Base-by-base conservation (phyloP, 1,140 invertebrate species). In the Andricus grossulariae region DNA sequence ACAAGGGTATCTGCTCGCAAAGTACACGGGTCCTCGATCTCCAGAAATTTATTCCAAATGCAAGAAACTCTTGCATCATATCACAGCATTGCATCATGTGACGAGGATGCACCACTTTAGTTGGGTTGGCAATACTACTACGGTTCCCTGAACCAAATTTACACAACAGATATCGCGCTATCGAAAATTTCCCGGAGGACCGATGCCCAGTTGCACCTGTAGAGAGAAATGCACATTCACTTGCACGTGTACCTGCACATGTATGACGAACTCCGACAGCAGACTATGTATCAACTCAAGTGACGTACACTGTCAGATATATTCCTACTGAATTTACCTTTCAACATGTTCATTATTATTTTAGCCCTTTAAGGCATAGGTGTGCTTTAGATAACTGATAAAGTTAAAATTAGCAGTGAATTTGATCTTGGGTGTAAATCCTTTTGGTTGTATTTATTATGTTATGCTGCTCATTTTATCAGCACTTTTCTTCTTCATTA, bases 31-130 rank as follows among this genome's bases (percentile, higher is more conserved):
- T 83, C 79, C 79, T 81, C 77, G 77, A 78, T 74, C 81, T 77
- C 57, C 25, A 80, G 80, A 85, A 88, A 87, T 87, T 88, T 88
- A 86, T 84, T 83, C 79, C 79, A 79, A 76, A 78, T 78, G 77
- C 79, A 81, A 83, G 82, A 81, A 83, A 83, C 79, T 71, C 72
- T 80, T 60, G 72, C 77, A 74, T 19, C 72, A 77, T 75, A 74
- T 50, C 66, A 72, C 71, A 51, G 72, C 50, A 75, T 18, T 57
- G 74, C 75, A 16, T 72, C 72, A 76, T 71, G 75, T 78, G 78
- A 80, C 55, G 52, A 74, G 78, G 54, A 75, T 74, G 75, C 76
- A 71, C 77, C 79, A 77, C 82, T 76, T 76, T 84, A 82, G 82
- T 84, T 84, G 72, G 80, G 77, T 78, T 77, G 80, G 80, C 78